Percentiles rank a stretch among this genome's conserved stretches.
These are phyloP conservation scores for Callithrix jacchus DNA, from an alignment of 2,113 vertebrate genomes.

Conservation along the genomic window DNA sequence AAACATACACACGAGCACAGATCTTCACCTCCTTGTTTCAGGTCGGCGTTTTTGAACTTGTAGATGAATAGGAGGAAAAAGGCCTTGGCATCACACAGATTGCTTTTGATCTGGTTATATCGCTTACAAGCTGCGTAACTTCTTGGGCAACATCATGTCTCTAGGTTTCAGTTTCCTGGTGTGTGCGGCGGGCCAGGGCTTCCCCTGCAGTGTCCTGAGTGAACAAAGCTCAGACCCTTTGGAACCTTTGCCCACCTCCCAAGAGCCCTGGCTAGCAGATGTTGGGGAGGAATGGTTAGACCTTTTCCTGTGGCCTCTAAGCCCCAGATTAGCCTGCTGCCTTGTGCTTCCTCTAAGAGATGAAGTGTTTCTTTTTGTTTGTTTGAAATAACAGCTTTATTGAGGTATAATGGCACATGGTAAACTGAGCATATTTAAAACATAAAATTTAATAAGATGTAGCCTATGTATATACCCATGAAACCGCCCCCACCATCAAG, in stretches of 20 bases:
- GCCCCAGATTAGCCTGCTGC: not conserved
- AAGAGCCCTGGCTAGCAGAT: not conserved
- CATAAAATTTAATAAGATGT: not conserved
- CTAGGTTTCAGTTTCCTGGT: not conserved
- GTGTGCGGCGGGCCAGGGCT: not conserved
- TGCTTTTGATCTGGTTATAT: not conserved
- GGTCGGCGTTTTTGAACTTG: not conserved
- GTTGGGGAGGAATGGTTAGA: not conserved
- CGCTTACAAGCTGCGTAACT: not conserved
- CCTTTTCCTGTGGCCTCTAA: not conserved
- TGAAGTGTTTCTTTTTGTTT: not conserved
- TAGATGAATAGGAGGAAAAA: not conserved
- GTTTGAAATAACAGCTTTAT: not conserved
- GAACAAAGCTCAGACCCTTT: not conserved
- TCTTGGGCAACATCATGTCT: not conserved
- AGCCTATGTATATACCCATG: not conserved
- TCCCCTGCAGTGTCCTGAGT: not conserved
- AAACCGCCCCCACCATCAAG: not conserved
- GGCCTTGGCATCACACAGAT: not conserved
- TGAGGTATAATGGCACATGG: not conserved
- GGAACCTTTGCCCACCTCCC: not conserved
- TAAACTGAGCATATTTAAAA: constrained; percentile 28
- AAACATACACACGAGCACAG: not conserved
- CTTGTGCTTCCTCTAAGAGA: constrained; percentile 8
- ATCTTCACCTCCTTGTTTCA: not conserved